phyloP scores from a whole-genome alignment of 1,140 invertebrate genomes.

The Holotrichia oblita region DNA sequence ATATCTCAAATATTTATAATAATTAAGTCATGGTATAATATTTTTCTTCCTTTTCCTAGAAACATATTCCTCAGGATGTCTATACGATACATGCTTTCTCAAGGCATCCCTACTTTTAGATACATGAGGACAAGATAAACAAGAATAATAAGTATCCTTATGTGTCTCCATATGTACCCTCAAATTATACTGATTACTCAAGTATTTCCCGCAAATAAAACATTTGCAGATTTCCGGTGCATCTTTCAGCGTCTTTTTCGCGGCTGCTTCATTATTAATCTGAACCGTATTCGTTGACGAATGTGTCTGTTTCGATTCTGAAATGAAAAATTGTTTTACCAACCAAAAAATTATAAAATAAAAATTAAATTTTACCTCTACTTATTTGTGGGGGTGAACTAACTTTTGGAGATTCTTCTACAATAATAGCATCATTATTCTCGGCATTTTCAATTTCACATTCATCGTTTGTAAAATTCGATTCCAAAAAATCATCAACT shows the following conservation, averaged over 20 bases:
- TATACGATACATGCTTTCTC: constrained; percentile 87
- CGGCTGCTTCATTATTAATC: not conserved
- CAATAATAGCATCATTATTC: not conserved
- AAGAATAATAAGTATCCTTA: constrained; percentile 40
- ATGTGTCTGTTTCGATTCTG: not conserved
- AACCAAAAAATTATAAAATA: not conserved
- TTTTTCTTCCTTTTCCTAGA: constrained; percentile 58
- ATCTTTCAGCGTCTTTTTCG: constrained; percentile 48
- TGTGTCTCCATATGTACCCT: constrained; percentile 86
- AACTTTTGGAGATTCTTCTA: not conserved
- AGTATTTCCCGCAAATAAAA: constrained; percentile 84
- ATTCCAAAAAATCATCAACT: not conserved
- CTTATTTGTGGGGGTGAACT: not conserved
- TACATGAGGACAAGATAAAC: constrained; percentile 40
- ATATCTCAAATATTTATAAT: too few relatives aligned
- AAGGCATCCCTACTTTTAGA: constrained; percentile 71
- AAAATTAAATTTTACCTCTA: not conserved
- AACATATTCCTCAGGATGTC: constrained; percentile 71
- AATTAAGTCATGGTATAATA: not conserved
- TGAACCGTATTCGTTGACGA: not conserved
- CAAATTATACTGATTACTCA: constrained; percentile 90
- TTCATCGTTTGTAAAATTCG: not conserved
- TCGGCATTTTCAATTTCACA: not conserved
- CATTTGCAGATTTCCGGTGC: constrained; percentile 66
- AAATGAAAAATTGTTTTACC: not conserved